Conservation (phyloP, 2,888 invertebrate species). For the Pterobdella sp. region DNA sequence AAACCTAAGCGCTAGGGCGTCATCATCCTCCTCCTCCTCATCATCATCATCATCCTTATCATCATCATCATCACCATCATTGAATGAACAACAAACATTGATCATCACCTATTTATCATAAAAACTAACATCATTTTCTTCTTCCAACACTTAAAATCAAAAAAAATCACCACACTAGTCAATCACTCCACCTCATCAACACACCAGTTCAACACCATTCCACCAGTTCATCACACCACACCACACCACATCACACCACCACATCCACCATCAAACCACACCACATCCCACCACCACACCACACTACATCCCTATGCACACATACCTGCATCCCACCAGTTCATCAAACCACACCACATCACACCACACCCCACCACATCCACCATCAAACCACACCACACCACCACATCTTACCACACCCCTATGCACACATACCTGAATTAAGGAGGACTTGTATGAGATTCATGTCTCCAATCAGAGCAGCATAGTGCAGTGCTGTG, state of each 20-base stretch:
- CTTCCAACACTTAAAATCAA: background rate
- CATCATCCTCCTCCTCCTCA: too few relatives aligned
- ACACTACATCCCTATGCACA: too few relatives aligned
- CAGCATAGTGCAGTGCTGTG: conserved; percentile 81
- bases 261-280: background rate
- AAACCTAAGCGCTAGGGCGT: too few relatives aligned
- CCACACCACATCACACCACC: background rate
- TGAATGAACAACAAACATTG: background rate
- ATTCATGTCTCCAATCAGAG: conserved; percentile 63
- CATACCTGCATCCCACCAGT: too few relatives aligned
- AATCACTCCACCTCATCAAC: background rate
- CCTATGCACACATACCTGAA: conserved; percentile 55
- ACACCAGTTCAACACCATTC: background rate
- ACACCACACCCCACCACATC: background rate
- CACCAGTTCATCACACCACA: background rate
- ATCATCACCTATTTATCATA: background rate
- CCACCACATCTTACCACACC: background rate
- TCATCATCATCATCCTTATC: too few relatives aligned
- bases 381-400: background rate
- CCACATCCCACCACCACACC: background rate
- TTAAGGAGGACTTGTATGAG: conserved; percentile 63
- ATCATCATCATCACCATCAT: too few relatives aligned
- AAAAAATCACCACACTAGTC: background rate
- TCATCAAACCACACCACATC: background rate
- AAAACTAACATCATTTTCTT: background rate